Percentiles rank a stretch among this genome's conserved stretches.
These are phyloP conservation scores for Glaucidium brasilianum DNA, from an alignment of 2,113 vertebrate genomes.

Conservation along the genomic window DNA sequence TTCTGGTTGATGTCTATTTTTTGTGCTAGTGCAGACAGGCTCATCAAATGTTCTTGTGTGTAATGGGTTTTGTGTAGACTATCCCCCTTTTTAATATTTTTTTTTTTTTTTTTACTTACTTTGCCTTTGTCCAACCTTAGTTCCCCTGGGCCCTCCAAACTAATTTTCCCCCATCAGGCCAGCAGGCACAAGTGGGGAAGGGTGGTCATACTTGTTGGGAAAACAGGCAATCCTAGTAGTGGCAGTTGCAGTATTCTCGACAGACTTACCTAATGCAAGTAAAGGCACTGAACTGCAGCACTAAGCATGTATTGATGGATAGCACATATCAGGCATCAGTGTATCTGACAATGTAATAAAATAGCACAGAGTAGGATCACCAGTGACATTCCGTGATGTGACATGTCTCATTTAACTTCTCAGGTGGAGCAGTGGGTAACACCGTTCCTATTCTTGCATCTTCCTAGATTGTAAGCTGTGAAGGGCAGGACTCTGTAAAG, in stretches of 20 bases:
- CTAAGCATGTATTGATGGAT: not conserved
- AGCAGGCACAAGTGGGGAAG: accelerated
- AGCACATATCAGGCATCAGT: not conserved
- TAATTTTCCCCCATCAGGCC: not conserved
- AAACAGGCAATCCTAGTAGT: not conserved
- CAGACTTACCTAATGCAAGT: not conserved
- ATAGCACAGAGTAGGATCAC: not conserved
- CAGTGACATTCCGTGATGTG: not conserved
- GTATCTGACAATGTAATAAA: not conserved
- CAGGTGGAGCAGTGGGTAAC: not conserved
- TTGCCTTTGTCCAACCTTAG: not conserved
- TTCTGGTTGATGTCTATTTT: not conserved
- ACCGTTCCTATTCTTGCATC: not conserved
- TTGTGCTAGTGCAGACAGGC: not conserved
- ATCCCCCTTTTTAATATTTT: too few relatives aligned
- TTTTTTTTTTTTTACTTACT: not conserved
- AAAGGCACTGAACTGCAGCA: not conserved
- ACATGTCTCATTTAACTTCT: not conserved
- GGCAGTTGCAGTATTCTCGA: too few relatives aligned
- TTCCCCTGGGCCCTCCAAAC: not conserved
- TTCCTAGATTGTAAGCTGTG: not conserved
- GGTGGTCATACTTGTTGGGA: not conserved
- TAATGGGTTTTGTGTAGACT: not conserved
- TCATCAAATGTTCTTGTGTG: not conserved
- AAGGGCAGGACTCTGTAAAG: not conserved